Evolutionary conservation across 2,888 invertebrate genomes (phyloP).

Genomic region (Xestia sexstrigata): DNA sequence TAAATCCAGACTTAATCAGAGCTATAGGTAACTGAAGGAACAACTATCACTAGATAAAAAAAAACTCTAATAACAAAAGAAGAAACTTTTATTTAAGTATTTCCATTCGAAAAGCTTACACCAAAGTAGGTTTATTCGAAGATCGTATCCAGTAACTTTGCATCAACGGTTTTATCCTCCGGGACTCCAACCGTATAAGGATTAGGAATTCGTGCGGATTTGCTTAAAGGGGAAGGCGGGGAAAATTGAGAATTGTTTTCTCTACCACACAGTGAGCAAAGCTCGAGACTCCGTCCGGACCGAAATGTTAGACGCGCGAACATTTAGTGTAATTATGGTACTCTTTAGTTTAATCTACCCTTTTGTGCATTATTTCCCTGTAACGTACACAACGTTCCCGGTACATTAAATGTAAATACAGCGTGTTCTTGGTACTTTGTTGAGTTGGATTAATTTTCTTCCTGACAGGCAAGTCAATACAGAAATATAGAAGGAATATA

Average conservation of each 20-base stretch:
- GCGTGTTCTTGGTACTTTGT: slow-evolving; percentile 4
- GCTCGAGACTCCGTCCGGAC: slow-evolving; percentile 71
- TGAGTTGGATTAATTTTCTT: not conserved
- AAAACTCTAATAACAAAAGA: slow-evolving; percentile 10
- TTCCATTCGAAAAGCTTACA: slow-evolving; percentile 34
- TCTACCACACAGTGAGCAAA: slow-evolving; percentile 80
- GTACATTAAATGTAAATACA: slow-evolving; percentile 30
- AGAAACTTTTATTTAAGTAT: slow-evolving; percentile 35
- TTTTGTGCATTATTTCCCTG: slow-evolving; percentile 56
- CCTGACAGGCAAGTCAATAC: not conserved
- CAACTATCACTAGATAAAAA: not conserved
- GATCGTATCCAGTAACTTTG: slow-evolving; percentile 74
- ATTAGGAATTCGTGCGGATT: slow-evolving; percentile 87
- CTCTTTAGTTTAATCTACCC: slow-evolving; percentile 67
- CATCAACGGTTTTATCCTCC: slow-evolving; percentile 77
- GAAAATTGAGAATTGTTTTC: slow-evolving; percentile 87
- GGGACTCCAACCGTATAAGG: slow-evolving; percentile 83
- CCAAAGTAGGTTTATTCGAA: slow-evolving; percentile 54
- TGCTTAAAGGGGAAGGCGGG: slow-evolving; percentile 84
- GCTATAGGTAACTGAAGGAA: not conserved
- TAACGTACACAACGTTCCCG: slow-evolving; percentile 33
- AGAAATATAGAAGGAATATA: no score
- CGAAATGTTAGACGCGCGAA: slow-evolving; percentile 76
- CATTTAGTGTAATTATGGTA: slow-evolving; percentile 75
- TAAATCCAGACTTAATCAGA: not conserved